Base-by-base conservation (phyloP, 1,140 invertebrate genomes). In the Magallana angulata region DNA sequence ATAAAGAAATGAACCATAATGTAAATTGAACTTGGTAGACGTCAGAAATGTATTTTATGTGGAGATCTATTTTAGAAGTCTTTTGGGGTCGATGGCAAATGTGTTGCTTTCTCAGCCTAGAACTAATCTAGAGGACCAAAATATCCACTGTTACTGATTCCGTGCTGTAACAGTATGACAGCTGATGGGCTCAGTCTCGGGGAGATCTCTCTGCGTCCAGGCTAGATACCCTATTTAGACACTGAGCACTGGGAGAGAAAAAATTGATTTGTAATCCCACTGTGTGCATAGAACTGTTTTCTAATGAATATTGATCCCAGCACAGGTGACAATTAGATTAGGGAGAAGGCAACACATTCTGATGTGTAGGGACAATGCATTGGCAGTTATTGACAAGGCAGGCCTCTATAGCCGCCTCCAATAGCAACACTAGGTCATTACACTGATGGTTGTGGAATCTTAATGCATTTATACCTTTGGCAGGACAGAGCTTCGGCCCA, bases 241-340 rank as follows among this genome's bases (percentile, higher is more conserved):
- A 48, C 36, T 48, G 36, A 48, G 36, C 36, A 48, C 3, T 48
- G 3, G 5, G 36, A 48, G 36, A 48, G 36, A 48, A 48, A n/a
- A 62, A 62, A 62, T 62, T 62, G 60, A 62, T 62, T 14, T 62
- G 18, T 71, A 24, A 9, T 30, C 3, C 24, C 11, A 30, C 8
- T 24, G 24, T 36, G 8, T 71, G 68, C 36, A 48, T 71, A 36
- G 68, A 71, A 36, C 11, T 71, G 68, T 48, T 71, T 9, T 30
- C n/a, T 71, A 30, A 6, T 71, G 24, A 11, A 24, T 71, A 11
- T 71, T 7, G 68, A 71, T 24, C 68, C 36, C 5, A 24, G n/a
- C 12, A 36, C 68, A 71, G 68, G 18, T 71, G 68, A 71, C 24
- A 71, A 71, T 71, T 71, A 71, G 18, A 71, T 71, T 62, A 30